These are phyloP conservation scores for Odontomyia ornata DNA, from an alignment of 2,888 invertebrate species.

Conservation along the genomic window DNA sequence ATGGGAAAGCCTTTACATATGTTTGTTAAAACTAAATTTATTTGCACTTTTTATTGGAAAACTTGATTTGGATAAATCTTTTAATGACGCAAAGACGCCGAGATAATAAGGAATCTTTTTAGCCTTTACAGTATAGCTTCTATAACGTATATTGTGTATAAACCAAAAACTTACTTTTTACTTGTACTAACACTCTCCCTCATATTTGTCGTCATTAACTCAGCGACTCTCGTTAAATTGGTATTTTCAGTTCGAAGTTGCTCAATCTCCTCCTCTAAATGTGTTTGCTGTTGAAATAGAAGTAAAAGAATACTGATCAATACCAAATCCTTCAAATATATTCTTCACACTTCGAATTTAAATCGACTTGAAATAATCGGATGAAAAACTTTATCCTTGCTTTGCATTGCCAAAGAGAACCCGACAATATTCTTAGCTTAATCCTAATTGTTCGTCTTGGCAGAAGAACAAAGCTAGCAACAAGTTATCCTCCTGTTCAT, in stretches of 20 bases:
- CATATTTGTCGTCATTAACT: conserved; percentile 62
- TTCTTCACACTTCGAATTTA: neutral
- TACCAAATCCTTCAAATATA: neutral
- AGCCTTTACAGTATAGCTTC: too few relatives aligned
- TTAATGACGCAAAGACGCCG: too few relatives aligned
- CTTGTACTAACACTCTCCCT: conserved; percentile 63
- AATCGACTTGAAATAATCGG: neutral
- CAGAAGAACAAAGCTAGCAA: neutral
- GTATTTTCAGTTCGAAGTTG: conserved; percentile 60
- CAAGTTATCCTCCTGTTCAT: neutral
- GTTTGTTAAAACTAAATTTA: too few relatives aligned
- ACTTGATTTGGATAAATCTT: too few relatives aligned
- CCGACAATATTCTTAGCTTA: neutral
- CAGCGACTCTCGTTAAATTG: conserved; percentile 62
- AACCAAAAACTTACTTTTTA: conserved; percentile 57
- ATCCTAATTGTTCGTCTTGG: neutral
- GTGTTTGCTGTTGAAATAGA: conserved; percentile 58
- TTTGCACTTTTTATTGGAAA: too few relatives aligned
- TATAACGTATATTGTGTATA: too few relatives aligned
- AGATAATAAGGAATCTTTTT: too few relatives aligned
- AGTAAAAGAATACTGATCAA: conserved; percentile 25
- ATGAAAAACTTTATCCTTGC: conserved; percentile 4
- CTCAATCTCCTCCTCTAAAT: conserved; percentile 62
- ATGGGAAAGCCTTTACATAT: too few relatives aligned
- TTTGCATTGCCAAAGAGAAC: neutral